These are phyloP conservation scores for Pungitius pungitius DNA, from an alignment of 2,113 vertebrate genomes.

Conservation along the genomic window DNA sequence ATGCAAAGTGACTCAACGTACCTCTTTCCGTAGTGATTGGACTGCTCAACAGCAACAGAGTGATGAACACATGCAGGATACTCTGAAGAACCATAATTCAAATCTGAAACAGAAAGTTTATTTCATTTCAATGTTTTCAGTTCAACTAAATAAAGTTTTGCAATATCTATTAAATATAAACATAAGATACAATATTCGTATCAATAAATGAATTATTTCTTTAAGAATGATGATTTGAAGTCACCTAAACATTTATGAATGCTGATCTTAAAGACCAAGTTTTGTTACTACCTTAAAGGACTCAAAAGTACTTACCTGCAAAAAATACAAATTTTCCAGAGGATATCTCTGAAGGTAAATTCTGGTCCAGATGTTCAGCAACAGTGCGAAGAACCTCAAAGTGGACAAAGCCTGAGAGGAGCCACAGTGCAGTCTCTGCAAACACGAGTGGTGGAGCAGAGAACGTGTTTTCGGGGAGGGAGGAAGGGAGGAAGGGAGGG, in stretches of 20 bases:
- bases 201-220: background rate
- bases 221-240: background rate
- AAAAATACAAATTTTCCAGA: background rate
- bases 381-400: background rate
- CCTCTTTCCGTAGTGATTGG: slow-evolving; percentile 17
- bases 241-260: background rate
- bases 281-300: background rate
- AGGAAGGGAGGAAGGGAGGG: background rate
- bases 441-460: background rate
- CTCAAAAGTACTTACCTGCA: slow-evolving; percentile 32
- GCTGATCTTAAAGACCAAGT: background rate
- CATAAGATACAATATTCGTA: background rate
- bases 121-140: background rate
- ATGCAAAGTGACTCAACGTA: slow-evolving; percentile 17
- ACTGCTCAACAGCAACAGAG: slow-evolving; percentile 48
- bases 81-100: slow-evolving; percentile 50
- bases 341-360: background rate
- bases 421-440: slow-evolving; percentile 13
- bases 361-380: background rate
- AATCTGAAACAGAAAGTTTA: slow-evolving; percentile 27
- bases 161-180: background rate
- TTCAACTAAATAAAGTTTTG: background rate
- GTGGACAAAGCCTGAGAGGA: background rate
- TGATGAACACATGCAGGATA: slow-evolving; percentile 19
- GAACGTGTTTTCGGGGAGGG: background rate